Conservation (phyloP, 2,888 invertebrate genomes). For the Pseudococcus viburni region DNA sequence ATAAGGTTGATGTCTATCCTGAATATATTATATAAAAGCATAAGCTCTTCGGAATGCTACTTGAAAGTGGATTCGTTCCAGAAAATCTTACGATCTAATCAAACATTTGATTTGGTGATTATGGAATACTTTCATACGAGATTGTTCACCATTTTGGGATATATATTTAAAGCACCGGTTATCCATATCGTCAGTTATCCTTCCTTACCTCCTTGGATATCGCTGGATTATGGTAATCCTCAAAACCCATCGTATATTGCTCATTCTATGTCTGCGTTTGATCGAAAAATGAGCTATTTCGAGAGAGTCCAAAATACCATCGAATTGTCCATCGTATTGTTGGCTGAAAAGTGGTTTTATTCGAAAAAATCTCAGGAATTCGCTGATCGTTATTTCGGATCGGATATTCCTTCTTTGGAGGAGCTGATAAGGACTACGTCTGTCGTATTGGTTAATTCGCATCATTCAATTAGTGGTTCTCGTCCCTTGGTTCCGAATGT, state of each 20-base stretch:
- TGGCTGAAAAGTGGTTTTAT: not conserved
- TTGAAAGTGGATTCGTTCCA: not conserved
- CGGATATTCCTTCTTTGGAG: not conserved
- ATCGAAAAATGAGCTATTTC: slow-evolving; percentile 49
- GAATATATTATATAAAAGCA: not conserved
- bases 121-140: slow-evolving; percentile 62
- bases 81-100: not conserved
- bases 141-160: slow-evolving; percentile 49
- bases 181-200: slow-evolving; percentile 34
- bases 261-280: not conserved
- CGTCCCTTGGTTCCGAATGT: slow-evolving; percentile 2
- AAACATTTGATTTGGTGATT: slow-evolving; percentile 59
- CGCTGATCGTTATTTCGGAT: slow-evolving; percentile 15
- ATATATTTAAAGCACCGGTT: slow-evolving; percentile 54
- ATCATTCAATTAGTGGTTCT: not conserved
- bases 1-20: not conserved
- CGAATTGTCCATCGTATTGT: not conserved
- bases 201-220: slow-evolving; percentile 54
- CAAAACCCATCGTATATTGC: not conserved
- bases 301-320: slow-evolving; percentile 48
- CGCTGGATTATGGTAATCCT: slow-evolving; percentile 22
- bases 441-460: not conserved
- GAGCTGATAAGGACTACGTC: not conserved
- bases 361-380: not conserved
- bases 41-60: not conserved